phyloP scores from a whole-genome alignment of 2,113 vertebrate species.

The Apodemus speciosus region DNA sequence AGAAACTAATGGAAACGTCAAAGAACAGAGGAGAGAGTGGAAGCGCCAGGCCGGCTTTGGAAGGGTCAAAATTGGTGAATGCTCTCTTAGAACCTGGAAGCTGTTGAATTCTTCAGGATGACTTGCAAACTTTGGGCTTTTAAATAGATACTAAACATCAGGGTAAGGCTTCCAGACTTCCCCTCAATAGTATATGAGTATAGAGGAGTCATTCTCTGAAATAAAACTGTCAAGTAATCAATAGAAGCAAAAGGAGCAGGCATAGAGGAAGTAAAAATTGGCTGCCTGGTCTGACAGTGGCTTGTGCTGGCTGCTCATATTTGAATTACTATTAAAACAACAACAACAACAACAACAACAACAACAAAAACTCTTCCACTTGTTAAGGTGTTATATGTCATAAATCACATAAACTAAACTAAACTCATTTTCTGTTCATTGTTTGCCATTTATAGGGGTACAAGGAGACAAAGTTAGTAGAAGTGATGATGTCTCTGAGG shows the following conservation, averaged over 20 bases:
- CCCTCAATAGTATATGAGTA: neutral
- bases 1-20: neutral
- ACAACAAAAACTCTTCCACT: neutral
- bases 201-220: neutral
- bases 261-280: accelerated
- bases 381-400: neutral
- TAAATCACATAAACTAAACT: neutral
- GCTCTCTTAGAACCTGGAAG: neutral
- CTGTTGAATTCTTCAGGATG: neutral
- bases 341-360: too few relatives aligned
- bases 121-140: neutral
- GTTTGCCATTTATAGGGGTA: neutral
- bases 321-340: neutral
- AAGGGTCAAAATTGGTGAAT: neutral
- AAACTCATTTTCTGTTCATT: neutral
- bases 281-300: neutral
- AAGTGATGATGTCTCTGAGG: neutral
- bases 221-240: neutral
- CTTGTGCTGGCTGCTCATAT: neutral
- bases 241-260: neutral
- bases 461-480: constrained; percentile 28
- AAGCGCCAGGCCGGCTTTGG: neutral
- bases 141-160: neutral
- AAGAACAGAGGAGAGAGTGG: neutral
- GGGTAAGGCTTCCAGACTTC: neutral